Percentiles rank a stretch among this genome's conserved stretches.
Conservation (phyloP, 2,113 vertebrate genomes). For the Saccopteryx leptura region DNA sequence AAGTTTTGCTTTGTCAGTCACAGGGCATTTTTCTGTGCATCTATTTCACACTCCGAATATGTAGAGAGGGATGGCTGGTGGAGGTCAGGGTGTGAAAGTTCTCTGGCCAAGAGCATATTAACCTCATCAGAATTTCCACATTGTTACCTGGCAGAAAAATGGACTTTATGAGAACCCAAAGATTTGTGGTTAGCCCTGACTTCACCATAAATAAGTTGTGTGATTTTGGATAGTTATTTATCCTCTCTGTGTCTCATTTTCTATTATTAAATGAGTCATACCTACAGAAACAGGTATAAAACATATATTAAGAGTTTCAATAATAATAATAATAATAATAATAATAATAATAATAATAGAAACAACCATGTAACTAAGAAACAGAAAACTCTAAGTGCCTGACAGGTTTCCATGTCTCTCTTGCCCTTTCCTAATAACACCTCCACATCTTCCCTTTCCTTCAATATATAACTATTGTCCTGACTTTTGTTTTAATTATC, state of each 20-base stretch:
- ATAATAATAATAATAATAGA: background rate
- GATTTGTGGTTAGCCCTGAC: background rate
- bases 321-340: background rate
- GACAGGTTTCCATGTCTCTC: background rate
- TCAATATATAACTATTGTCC: background rate
- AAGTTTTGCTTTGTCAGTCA: background rate
- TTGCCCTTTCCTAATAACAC: background rate
- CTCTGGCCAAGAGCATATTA: background rate
- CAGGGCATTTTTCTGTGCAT: background rate
- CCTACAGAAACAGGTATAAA: constrained; percentile 1
- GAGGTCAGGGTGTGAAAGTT: background rate
- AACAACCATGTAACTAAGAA: background rate
- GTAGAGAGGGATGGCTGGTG: background rate
- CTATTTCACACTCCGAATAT: background rate
- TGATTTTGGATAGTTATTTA: background rate
- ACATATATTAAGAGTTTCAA: background rate
- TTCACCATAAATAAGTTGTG: background rate
- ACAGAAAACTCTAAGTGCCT: background rate
- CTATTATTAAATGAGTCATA: background rate
- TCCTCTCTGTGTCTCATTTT: background rate
- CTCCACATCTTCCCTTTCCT: background rate
- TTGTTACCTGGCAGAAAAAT: background rate
- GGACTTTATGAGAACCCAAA: background rate
- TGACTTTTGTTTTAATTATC: background rate
- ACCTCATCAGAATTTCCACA: background rate